A percentile compares a stretch with the other conserved stretches of the same genome.
These are phyloP conservation scores for Araneus ventricosus DNA, from an alignment of 1,140 invertebrate species.

Conservation along the genomic window DNA sequence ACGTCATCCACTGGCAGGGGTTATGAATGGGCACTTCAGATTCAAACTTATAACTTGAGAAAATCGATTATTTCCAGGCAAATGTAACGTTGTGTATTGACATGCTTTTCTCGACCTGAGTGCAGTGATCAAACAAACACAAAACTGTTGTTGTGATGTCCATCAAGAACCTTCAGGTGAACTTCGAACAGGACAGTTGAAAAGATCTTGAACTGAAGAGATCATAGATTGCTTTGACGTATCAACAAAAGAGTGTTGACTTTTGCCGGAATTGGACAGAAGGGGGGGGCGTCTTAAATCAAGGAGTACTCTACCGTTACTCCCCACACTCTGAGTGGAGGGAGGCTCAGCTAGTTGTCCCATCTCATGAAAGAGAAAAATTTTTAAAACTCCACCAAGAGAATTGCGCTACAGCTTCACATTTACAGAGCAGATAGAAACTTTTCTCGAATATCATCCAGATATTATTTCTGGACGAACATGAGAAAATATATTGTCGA, in stretches of 20 bases:
- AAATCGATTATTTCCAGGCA: not conserved
- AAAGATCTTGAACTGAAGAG: not conserved
- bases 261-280: not conserved
- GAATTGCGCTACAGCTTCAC: not conserved
- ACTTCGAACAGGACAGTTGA: not conserved
- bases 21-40: not conserved
- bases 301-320: not conserved
- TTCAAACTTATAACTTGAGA: constrained; percentile 20
- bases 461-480: not conserved
- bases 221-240: constrained; percentile 33
- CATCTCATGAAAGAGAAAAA: not conserved
- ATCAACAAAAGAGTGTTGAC: not conserved
- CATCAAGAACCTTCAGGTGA: not conserved
- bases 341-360: not conserved
- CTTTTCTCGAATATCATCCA: not conserved
- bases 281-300: not conserved
- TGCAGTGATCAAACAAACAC: not conserved
- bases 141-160: constrained; percentile 13
- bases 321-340: not conserved
- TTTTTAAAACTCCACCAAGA: not conserved
- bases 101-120: not conserved
- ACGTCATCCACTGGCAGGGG: not conserved
- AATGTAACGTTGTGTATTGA: not conserved
- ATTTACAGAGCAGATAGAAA: not conserved
- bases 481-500: not conserved